These are phyloP conservation scores for Sphenodon punctatus DNA, from an alignment of 2,797 vertebrate genomes.

Conservation along the genomic window DNA sequence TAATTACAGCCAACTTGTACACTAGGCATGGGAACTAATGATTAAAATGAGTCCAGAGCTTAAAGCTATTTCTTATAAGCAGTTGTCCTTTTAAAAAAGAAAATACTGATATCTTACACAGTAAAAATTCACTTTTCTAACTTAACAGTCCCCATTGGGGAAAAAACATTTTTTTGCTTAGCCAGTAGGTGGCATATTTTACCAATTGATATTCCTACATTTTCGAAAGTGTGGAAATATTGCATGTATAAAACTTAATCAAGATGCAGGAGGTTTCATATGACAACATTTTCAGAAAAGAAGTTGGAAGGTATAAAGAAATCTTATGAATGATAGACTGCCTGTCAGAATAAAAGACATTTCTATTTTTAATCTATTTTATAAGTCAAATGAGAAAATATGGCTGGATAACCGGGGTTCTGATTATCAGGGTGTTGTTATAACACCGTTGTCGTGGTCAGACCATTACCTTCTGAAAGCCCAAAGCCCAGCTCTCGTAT, in stretches of 20 bases:
- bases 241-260: accelerated
- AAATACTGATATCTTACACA: not conserved
- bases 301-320: conserved; percentile 1
- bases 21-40: not conserved
- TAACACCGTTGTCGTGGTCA: too few species aligned
- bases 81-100: conserved; percentile 1
- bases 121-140: not conserved
- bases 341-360: not conserved
- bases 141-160: not conserved
- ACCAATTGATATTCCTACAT: conserved; percentile 50
- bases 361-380: not conserved
- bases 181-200: conserved; percentile 81
- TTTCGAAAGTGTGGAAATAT: not conserved
- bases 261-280: conserved; percentile 25
- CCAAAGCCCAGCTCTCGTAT: too few species aligned
- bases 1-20: conserved; percentile 1
- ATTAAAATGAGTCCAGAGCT: conserved; percentile 21
- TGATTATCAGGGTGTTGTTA: too few species aligned
- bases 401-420: too few species aligned
- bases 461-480: too few species aligned
- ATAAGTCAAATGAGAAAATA: not conserved
- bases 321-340: not conserved
- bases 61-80: conserved; percentile 10
- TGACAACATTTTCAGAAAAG: not conserved
- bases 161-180: conserved; percentile 37